Conservation (phyloP, 2,113 vertebrate species). For the Setophaga petechia region DNA sequence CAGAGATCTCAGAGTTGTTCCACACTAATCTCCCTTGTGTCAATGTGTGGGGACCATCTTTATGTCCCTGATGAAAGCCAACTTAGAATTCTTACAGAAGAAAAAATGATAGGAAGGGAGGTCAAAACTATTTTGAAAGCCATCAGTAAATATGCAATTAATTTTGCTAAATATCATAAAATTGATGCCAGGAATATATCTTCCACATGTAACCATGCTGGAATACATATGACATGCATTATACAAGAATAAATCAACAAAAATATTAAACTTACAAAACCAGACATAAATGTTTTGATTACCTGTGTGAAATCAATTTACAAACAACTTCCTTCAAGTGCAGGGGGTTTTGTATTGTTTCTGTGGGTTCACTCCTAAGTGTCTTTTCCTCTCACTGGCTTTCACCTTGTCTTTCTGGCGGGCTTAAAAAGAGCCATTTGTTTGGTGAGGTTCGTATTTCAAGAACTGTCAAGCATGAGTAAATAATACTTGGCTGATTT, state of each 20-base stretch:
- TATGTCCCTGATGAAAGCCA: not conserved
- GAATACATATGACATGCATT: not conserved
- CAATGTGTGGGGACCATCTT: not conserved
- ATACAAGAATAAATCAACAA: not conserved
- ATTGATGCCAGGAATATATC: not conserved
- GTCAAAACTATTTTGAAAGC: not conserved
- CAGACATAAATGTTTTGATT: not conserved
- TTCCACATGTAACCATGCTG: not conserved
- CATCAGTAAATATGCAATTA: not conserved
- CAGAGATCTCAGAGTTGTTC: not conserved
- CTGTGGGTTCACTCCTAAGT: not conserved
- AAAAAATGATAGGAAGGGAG: not conserved
- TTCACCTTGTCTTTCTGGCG: not conserved
- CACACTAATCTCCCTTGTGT: not conserved
- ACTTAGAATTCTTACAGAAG: not conserved
- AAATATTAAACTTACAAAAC: not conserved
- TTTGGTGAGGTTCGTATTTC: not conserved
- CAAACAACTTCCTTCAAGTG: not conserved
- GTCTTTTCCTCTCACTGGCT: not conserved
- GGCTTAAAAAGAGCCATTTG: not conserved
- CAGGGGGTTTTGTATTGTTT: not conserved
- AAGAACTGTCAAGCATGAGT: not conserved
- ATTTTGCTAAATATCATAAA: not conserved
- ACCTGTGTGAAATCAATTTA: not conserved
- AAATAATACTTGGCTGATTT: not conserved